Conservation (phyloP, 2,113 vertebrate species). For the Microtus richardsoni region DNA sequence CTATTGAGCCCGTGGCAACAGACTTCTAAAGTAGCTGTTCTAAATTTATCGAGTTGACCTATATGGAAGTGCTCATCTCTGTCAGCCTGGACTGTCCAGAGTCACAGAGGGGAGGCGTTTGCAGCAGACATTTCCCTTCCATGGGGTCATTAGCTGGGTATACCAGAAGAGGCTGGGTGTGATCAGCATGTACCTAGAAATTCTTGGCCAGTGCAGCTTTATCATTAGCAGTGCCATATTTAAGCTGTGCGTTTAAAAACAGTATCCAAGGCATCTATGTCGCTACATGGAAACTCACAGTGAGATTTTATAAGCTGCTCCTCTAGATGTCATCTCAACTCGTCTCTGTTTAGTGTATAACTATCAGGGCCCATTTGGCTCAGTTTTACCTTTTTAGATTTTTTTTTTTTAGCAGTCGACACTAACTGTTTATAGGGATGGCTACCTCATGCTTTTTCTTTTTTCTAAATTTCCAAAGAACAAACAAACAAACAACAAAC, state of each 20-base stretch:
- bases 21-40: conserved; percentile 54
- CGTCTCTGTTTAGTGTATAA: background rate
- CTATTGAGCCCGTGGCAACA: conserved; percentile 50
- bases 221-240: conserved; percentile 55
- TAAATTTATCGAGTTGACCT: conserved; percentile 71
- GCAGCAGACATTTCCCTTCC: conserved; percentile 47
- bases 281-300: background rate
- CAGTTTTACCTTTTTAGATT: background rate
- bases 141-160: conserved; percentile 50
- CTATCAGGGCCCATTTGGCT: background rate
- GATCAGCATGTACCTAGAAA: conserved; percentile 55
- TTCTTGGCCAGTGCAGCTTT: conserved; percentile 48
- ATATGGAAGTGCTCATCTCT: conserved; percentile 62
- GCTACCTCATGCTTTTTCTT: background rate
- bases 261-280: background rate
- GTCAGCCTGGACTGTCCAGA: conserved; percentile 51
- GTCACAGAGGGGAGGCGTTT: conserved; percentile 62
- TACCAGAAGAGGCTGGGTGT: conserved; percentile 24
- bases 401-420: background rate
- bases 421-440: conserved; percentile 34
- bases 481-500: background rate
- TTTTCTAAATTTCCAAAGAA: conserved; percentile 41
- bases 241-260: conserved; percentile 54
- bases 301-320: conserved; percentile 40
- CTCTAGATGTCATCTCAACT: background rate